Evolutionary conservation across 1,140 invertebrate genomes (phyloP), one percentile per base, ranked within the genome.

Genomic region (Pseudomyrmex dendroicus): DNA sequence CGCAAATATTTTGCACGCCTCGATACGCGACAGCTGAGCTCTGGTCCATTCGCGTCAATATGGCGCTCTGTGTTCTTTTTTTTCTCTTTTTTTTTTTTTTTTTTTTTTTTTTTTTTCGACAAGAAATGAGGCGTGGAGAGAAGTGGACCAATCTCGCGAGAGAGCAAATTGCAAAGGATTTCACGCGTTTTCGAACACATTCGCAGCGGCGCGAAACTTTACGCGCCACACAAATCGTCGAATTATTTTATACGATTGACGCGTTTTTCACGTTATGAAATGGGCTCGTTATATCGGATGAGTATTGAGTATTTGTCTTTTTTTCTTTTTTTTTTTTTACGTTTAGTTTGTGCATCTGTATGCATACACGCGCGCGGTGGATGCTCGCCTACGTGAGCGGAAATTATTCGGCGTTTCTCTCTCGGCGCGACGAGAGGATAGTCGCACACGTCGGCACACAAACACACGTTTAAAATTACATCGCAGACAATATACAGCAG

Each of bases 11-110:
- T 72, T 59, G 46, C 44, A 80, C 54, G 76, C 54, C 35, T 70
- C 64, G 76, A 70, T 78, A 59, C 76, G 15, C 76, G 64, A 78
- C 76, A 59, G 54, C 50, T 78, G 76, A 78, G 25, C 74, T 35
- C 35, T 35, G 52, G 50, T 17, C 12, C 15, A 22, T 35, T 25
- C 9, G 46, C 44, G 74, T 68, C 74, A 48, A 57, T 67, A 52
- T 44, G 35, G 9, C 10, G 48, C n/a, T 17, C 12, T 20, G 63
- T n/a, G 25, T 12, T 17, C 12, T 50, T 78, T 48, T 57, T 57
- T 7, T 20, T n/a, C 10, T 22, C 25, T 44, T 4, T 17, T 70
- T 59, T 61, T 70, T 22, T 22, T 25, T 13, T n/a, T 57, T 7
- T 20, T n/a, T 20, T 22, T 61, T 44, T 4, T 17, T 70, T 59